Evolutionary conservation across 2,113 vertebrate species (phyloP).

Genomic region (Cathartes aura): DNA sequence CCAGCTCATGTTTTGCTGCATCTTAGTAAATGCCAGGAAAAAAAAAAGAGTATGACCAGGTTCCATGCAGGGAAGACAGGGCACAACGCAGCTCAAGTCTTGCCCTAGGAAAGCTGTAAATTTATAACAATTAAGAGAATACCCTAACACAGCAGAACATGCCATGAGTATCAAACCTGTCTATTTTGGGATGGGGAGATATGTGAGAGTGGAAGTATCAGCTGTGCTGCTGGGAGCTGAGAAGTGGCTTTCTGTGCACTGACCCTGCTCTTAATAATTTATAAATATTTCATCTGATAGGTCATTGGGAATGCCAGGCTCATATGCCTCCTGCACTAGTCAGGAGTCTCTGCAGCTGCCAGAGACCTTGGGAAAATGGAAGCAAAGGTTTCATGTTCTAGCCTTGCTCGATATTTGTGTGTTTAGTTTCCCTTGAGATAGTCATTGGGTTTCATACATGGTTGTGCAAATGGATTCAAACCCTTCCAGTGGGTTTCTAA

Average conservation of each 20-base stretch:
- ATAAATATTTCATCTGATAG: background rate
- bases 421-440: background rate
- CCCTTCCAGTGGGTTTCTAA: background rate
- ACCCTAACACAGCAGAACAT: background rate
- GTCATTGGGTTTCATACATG: background rate
- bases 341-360: background rate
- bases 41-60: background rate
- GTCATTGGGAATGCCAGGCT: background rate
- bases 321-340: background rate
- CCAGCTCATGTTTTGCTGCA: background rate
- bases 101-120: background rate
- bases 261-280: background rate
- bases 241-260: background rate
- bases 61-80: background rate
- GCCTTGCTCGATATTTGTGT: background rate
- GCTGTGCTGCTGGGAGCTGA: background rate
- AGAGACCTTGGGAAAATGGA: background rate
- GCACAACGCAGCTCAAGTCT: background rate
- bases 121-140: background rate
- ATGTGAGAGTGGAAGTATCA: background rate
- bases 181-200: rapidly evolving
- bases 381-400: background rate
- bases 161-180: background rate
- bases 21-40: background rate
- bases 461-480: background rate